Evolutionary conservation across 2,113 vertebrate genomes (phyloP), one percentile per base, ranked within the genome.

Genomic region (Gobio gobio): DNA sequence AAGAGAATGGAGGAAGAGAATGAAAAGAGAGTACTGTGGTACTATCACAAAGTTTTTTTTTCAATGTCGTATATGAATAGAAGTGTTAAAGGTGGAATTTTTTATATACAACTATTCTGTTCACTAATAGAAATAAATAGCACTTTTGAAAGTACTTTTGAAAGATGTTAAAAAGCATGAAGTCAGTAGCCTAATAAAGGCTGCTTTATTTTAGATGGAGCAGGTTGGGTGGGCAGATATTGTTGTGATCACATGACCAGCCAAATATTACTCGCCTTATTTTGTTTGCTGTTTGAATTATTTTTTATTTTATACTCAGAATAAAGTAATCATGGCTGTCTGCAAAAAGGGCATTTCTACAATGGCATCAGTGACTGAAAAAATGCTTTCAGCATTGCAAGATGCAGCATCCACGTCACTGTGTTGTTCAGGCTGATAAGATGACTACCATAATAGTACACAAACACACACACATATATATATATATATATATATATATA

Each of bases 41-140:
- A 18, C 51, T 56, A 77, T 56, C 26, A 7, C 33, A 51, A 51
- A 81, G 79, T 81, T 81, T 68, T 81, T 81, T 66, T 51, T 43
- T 51, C 45, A 54, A 33, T 54, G 2, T 20, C 22, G 45, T 81
- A 29, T 29, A 22, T 64, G 78, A 81, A 40, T 66, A 64, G 18
- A 66, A 33, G 45, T 10, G 36, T 58, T 74, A 74, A 74, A 61
- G 8, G 22, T 79, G 26, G 2, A 40, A 0, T 36, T 36, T 36
- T 78, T 14, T 36, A 24, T 43, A 29, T 24, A 73, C 22, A 70
- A 20, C 66, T 10, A 40, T 40, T 40, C 40, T 40, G 40, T 70
- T 10, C 18, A 5, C 4, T 43, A n/a, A 13, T n/a, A 72, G 20
- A 70, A 72, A 13, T 43, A 2, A 70, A 43, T 22, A 40, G 63